Evolutionary conservation across 2,113 vertebrate genomes (phyloP).

Genomic region (Nesogale talazaci): DNA sequence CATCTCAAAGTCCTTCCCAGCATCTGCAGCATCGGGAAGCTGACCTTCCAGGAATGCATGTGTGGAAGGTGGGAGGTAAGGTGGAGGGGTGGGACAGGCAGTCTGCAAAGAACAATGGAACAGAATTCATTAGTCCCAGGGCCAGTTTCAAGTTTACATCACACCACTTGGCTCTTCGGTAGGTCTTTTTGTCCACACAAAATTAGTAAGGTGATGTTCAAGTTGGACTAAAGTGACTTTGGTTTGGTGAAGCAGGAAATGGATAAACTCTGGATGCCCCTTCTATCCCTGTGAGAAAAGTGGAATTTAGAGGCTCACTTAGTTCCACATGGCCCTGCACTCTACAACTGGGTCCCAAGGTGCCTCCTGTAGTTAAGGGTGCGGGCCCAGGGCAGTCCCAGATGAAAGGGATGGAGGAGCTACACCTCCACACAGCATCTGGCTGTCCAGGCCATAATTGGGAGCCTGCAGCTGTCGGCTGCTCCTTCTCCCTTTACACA

Average conservation of each 20-base stretch:
- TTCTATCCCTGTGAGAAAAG: neutral
- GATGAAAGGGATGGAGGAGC: constrained; percentile 45
- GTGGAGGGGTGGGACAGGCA: neutral
- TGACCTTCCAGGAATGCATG: neutral
- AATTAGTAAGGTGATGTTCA: neutral
- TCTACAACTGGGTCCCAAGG: neutral
- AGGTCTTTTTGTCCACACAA: neutral
- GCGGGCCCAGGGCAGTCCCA: constrained; percentile 5
- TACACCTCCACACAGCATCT: neutral
- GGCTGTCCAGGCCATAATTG: neutral
- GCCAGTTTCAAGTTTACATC: neutral
- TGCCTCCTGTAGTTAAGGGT: neutral
- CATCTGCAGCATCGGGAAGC: neutral
- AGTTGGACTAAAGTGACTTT: neutral
- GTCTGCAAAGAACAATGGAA: neutral
- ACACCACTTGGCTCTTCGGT: neutral
- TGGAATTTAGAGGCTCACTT: neutral
- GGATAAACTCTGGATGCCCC: constrained; percentile 31
- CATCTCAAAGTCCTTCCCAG: neutral
- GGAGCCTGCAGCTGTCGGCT: constrained; percentile 62
- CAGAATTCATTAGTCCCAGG: neutral
- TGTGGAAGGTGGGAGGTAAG: neutral
- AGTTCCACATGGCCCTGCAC: neutral
- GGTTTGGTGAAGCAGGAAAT: neutral
- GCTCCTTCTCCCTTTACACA: constrained; percentile 41